Evolutionary conservation across 2,113 vertebrate species (phyloP), one percentile per base, ranked within the genome.

Genomic region (Clarias macrocephalus): DNA sequence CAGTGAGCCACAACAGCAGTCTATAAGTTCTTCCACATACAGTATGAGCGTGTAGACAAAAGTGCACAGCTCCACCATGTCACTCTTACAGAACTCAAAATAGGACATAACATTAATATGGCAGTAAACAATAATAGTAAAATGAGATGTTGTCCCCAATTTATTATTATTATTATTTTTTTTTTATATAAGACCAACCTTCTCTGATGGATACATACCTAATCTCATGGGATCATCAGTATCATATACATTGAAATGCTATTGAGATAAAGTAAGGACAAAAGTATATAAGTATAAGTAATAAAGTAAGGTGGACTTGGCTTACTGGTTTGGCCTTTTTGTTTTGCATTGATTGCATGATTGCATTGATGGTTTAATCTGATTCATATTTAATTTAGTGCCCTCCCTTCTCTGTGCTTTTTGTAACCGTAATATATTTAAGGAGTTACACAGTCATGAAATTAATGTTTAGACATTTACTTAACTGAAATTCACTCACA

Each of bases 361-460:
- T 11, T 33, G 62, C 70, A 30, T 68, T 63, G n/a, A 70, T 33
- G 28, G 28, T 57, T n/a, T 25, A 60, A 82, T 33, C 63, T 25
- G 16, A 62, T 72, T 75, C n/a, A 77, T 54, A 77, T 59, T 68
- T 60, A 65, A 56, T 23, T 63, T n/a, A 52, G 21, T 25, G 19
- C 6, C n/a, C n/a, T 79, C 37, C 8, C 25, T 82, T 60, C 57
- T 79, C 72, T 90, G 84, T 90, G 87, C 86, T 88, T 88, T 65
- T 90, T 65, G 11, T 88, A 90, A 88, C 87, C 82, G 48, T 48
- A 48, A 48, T 0, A 65, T 63, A 75, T 25, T 77, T 48, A 62
- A 28, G 33, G 77, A 13, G 25, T 65, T 48, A 83, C 88, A 62
- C 25, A 60, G n/a, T 5, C 33, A 73, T 73, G 56, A 19, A 72